Base-by-base conservation (phyloP, 2,888 invertebrate genomes). In the Bellardia bayeri region DNA sequence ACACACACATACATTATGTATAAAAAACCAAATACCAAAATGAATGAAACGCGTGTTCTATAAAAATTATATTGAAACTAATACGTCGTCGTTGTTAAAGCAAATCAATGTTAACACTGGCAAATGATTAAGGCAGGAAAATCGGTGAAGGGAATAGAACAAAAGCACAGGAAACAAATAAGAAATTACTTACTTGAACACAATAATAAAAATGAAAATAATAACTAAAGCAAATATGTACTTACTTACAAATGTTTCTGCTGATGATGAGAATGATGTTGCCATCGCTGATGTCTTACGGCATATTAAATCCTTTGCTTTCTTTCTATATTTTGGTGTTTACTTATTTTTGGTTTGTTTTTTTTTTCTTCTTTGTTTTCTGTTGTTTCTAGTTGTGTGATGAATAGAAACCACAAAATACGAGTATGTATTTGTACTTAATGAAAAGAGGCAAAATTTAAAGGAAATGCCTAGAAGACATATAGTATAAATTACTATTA, bases 1-100 rank as follows among this genome's bases (percentile, higher is more conserved):
- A 61, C n/a, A 69, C 42, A 78, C 33, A 72, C 66, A 71, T 13
- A 8, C 64, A 7, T 45, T 37, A 33, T 9, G 33, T 7, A 54
- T 42, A 2, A 16, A 56, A 76, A 86, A 83, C 78, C 76, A 86
- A 82, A 71, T 86, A 87, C 51, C 37, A 81, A 87, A 68, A 71
- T 72, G 54, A 74, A 45, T 56, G 56, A 79, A 75, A 68, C 74
- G 82, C 82, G 71, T 78, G 71, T 82, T 79, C 78, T 78, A 78
- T 42, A 71, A 82, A 82, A 86, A 82, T 82, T 49, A 63, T 72
- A 56, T 81, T 85, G 85, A 85, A 85, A 85, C 80, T 75, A 85
- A 85, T 85, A 80, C 80, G 80, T 76, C 45, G 45, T 37, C 16
- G 40, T 49, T 76, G 56, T 45, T 61, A 51, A 54, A 69, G 42